Evolutionary conservation across 35 echinoderm and acorn worm genomes (phyloP).

Genomic region (Holothuria glaberrima): DNA sequence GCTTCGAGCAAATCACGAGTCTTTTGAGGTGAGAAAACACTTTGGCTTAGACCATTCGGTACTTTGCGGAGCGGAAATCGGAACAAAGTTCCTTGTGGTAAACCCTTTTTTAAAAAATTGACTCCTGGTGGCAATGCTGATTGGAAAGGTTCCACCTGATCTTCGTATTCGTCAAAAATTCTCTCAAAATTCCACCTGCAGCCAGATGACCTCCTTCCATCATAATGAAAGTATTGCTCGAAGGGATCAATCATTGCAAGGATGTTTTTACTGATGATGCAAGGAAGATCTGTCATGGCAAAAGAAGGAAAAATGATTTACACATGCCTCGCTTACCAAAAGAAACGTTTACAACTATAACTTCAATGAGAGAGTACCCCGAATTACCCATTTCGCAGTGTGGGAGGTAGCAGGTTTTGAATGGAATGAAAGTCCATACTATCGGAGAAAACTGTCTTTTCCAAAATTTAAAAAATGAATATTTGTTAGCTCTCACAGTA

Average conservation of each 20-base stretch:
- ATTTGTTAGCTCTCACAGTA: no score
- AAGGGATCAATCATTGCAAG: slow-evolving; percentile 48
- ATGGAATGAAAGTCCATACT: no score
- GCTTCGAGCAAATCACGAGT: slow-evolving; percentile 2
- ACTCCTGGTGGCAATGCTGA: background rate
- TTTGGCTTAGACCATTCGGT: slow-evolving; percentile 9
- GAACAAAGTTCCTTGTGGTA: slow-evolving; percentile 12
- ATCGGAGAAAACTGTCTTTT: no score
- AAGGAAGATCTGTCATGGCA: slow-evolving; percentile 36
- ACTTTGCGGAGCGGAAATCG: slow-evolving; percentile 38
- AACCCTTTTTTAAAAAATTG: background rate
- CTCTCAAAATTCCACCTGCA: background rate
- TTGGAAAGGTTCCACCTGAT: background rate
- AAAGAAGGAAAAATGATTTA: background rate
- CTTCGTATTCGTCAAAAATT: background rate
- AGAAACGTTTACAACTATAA: no score
- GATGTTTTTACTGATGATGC: slow-evolving; percentile 14
- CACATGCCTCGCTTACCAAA: no score
- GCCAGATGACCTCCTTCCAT: background rate
- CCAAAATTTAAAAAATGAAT: no score
- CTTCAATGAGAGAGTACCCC: no score
- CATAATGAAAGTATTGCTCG: slow-evolving; percentile 3
- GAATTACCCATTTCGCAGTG: no score
- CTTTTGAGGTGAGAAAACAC: slow-evolving; percentile 8
- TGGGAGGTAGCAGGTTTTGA: no score